These are phyloP conservation scores for Caenorhabditis drosophilae DNA, from an alignment of 2,888 invertebrate genomes.

Conservation along the genomic window DNA sequence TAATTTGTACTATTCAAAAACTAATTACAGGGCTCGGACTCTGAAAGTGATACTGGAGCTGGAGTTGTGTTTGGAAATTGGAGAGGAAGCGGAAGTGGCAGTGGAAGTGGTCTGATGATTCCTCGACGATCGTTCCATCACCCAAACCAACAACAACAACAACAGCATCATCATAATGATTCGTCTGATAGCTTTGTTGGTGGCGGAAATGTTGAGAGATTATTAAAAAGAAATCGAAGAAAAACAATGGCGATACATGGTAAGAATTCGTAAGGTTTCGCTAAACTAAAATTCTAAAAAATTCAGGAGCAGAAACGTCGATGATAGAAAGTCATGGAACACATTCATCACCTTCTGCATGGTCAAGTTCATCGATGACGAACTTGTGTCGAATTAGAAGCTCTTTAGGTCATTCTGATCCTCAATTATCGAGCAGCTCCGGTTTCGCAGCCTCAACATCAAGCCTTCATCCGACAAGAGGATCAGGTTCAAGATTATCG, in stretches of 20 bases:
- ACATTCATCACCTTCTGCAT: slow-evolving; percentile 15
- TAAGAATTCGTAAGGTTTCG: too few species aligned
- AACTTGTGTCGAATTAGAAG: slow-evolving; percentile 50
- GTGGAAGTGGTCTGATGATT: slow-evolving; percentile 30
- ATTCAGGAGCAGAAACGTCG: neutral
- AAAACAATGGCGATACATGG: slow-evolving; percentile 48
- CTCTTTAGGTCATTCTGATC: slow-evolving; percentile 68
- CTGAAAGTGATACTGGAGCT: slow-evolving; percentile 48
- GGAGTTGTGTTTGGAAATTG: neutral
- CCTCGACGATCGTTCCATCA: slow-evolving; percentile 26
- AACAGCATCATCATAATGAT: slow-evolving; percentile 1
- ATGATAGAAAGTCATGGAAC: too few species aligned
- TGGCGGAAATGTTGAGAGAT: slow-evolving; percentile 23
- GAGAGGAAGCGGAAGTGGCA: slow-evolving; percentile 27
- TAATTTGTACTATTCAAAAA: too few species aligned
- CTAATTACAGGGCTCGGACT: slow-evolving; percentile 56
- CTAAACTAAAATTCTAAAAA: too few species aligned
- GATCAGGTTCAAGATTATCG: slow-evolving; percentile 28
- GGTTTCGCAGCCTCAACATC: slow-evolving; percentile 26
- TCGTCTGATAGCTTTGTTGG: slow-evolving; percentile 10
- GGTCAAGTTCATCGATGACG: slow-evolving; percentile 48
- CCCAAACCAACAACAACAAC: slow-evolving; percentile 3
- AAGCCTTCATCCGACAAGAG: slow-evolving; percentile 12
- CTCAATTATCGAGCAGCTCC: slow-evolving; percentile 54
- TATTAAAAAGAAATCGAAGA: slow-evolving; percentile 38